Conservation (phyloP, 2,113 vertebrate genomes). For the Ceyx cyanopectus region DNA sequence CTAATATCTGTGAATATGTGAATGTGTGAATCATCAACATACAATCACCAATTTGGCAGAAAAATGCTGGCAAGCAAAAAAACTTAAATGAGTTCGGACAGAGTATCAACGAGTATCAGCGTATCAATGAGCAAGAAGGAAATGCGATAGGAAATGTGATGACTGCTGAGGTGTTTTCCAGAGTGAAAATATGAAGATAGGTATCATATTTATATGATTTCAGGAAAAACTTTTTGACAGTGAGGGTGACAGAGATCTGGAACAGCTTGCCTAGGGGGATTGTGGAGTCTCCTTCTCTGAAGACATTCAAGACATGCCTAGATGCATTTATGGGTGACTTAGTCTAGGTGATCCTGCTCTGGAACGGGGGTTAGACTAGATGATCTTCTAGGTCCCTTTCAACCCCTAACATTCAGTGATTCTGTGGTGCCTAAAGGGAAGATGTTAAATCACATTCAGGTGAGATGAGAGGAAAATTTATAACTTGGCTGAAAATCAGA, state of each 20-base stretch:
- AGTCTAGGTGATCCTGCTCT: too few relatives aligned
- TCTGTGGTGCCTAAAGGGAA: neutral
- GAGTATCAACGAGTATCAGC: neutral
- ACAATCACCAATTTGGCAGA: neutral
- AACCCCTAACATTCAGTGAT: too few relatives aligned
- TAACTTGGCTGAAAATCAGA: neutral
- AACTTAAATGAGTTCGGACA: neutral
- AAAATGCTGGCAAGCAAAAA: fast-evolving
- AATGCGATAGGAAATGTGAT: neutral
- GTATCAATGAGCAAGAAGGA: neutral
- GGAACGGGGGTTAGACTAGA: too few relatives aligned
- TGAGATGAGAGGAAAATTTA: neutral
- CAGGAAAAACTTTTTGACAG: too few relatives aligned
- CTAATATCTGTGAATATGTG: too few relatives aligned
- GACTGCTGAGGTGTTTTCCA: neutral
- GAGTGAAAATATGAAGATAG: neutral
- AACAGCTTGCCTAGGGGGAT: too few relatives aligned
- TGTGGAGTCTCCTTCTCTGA: too few relatives aligned
- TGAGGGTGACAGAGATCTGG: too few relatives aligned
- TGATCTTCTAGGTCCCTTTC: too few relatives aligned
- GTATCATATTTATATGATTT: neutral
- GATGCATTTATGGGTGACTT: too few relatives aligned
- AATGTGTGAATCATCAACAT: neutral
- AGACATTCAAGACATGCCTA: too few relatives aligned
- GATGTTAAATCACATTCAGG: neutral